Evolutionary conservation across 2,888 invertebrate species (phyloP).

Genomic region (Spilosoma lubricipeda): DNA sequence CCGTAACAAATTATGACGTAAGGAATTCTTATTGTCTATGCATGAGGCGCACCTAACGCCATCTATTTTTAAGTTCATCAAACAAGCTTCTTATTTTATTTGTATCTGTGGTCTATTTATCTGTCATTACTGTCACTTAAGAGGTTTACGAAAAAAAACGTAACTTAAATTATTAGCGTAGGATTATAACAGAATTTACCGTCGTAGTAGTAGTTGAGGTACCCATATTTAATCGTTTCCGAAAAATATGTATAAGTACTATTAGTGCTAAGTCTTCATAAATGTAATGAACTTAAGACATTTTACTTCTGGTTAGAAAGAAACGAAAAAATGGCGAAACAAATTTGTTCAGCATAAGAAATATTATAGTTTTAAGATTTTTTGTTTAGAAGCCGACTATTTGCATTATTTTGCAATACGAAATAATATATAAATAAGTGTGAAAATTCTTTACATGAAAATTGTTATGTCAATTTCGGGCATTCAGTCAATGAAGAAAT

Average conservation of each 20-base stretch:
- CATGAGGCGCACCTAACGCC: not conserved
- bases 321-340: not conserved
- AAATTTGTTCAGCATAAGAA: not conserved
- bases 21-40: not conserved
- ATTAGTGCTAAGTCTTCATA: constrained; percentile 5
- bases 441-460: constrained; percentile 56
- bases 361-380: not conserved
- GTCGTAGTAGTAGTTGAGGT: constrained; percentile 4
- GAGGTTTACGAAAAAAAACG: constrained; percentile 11
- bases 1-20: not conserved
- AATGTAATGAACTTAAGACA: not conserved
- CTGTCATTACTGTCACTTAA: not conserved
- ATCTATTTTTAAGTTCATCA: not conserved
- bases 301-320: not conserved
- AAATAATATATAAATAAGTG: constrained; percentile 37
- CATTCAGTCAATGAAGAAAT: constrained; percentile 74
- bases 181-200: constrained; percentile 2
- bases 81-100: not conserved
- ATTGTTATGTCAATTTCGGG: constrained; percentile 78
- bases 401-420: not conserved
- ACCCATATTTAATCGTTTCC: constrained; percentile 22
- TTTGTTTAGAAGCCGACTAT: not conserved
- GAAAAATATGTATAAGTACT: constrained; percentile 7
- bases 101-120: not conserved
- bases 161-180: constrained; percentile 2